Evolutionary conservation across 2,113 vertebrate genomes (phyloP), one percentile per base, ranked within the genome.

Genomic region (Porphyrio hochstetteri): DNA sequence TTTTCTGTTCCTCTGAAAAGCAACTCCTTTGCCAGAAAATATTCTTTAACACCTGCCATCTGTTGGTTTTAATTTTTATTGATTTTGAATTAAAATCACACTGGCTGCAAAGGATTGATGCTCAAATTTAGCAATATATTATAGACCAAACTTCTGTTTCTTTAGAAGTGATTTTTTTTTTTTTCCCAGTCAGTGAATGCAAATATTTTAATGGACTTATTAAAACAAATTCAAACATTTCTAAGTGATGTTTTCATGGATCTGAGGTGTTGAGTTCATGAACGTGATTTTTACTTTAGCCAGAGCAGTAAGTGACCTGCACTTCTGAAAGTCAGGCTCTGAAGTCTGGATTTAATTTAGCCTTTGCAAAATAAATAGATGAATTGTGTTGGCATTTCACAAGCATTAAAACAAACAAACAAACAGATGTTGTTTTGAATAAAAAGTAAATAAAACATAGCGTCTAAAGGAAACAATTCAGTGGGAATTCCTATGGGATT

Each of bases 341-440:
- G 36, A 42, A 81, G 24, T 33, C 52, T 81, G 72, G 56, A 64
- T 95, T 92, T 82, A 64, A 84, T 84, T 95, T 68, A n/a, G 28
- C 27, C 19, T 75, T 86, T 86, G 33, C 1, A 88, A 95, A 95
- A 74, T 82, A 93, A 86, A 80, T 71, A 78, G 69, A 75, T 42
- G 9, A 86, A 89, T 92, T 95, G 38, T 91, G 93, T 95, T 95
- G 77, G 69, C 94, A 93, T 55, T 86, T 93, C 38, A 36, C 60
- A 52, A 78, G 16, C 68, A 63, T 46, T 94, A 77, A 88, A 82
- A 72, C 70, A 97, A 96, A 77, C 60, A 96, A 96, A 95, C 79
- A 97, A 93, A 69, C 92, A 94, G 90, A 90, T 92, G 90, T 82
- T 92, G 75, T 86, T 97, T 94, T 93, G 75, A 96, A 85, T 82